phyloP scores from a whole-genome alignment of 2,797 vertebrate genomes.

The Sparidentex hasta region DNA sequence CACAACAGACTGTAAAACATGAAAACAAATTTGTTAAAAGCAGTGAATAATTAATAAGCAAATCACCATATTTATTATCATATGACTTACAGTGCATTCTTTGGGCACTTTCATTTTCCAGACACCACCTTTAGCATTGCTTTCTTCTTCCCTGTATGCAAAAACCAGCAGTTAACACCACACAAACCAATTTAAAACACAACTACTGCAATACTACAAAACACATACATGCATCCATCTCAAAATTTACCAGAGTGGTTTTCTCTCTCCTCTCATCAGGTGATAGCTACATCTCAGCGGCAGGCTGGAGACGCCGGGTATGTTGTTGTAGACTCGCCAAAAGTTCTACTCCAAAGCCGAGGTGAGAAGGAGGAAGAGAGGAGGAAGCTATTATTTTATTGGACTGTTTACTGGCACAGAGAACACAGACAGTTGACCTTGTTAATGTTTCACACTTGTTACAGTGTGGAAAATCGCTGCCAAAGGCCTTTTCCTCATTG shows the following conservation, averaged over 20 bases:
- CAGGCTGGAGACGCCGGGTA: constrained; percentile 90
- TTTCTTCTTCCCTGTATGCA: constrained; percentile 94
- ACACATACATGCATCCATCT: not conserved
- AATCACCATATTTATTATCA: not conserved
- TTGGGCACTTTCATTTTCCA: constrained; percentile 99
- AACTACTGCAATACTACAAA: not conserved
- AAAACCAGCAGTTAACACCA: constrained; percentile 25
- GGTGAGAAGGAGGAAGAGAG: constrained; percentile 40
- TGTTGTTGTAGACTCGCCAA: constrained; percentile 99
- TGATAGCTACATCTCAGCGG: constrained; percentile 95
- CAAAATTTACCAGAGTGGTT: constrained; percentile 89
- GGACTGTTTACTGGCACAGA: constrained; percentile 17
- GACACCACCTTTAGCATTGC: constrained; percentile 95
- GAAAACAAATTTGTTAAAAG: constrained; percentile 17
- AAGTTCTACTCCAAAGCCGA: constrained; percentile 87
- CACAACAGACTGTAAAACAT: constrained; percentile 86
- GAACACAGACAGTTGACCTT: constrained; percentile 12
- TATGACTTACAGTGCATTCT: constrained; percentile 91
- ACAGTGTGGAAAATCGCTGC: not conserved
- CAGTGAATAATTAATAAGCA: not conserved
- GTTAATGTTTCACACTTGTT: constrained; percentile 40
- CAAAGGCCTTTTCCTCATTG: constrained; percentile 20
- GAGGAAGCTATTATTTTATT: constrained; percentile 32
- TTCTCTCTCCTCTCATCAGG: constrained; percentile 95
- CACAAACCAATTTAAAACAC: not conserved